Evolutionary conservation across 2,113 vertebrate species (phyloP).

Genomic region (Rana temporaria): DNA sequence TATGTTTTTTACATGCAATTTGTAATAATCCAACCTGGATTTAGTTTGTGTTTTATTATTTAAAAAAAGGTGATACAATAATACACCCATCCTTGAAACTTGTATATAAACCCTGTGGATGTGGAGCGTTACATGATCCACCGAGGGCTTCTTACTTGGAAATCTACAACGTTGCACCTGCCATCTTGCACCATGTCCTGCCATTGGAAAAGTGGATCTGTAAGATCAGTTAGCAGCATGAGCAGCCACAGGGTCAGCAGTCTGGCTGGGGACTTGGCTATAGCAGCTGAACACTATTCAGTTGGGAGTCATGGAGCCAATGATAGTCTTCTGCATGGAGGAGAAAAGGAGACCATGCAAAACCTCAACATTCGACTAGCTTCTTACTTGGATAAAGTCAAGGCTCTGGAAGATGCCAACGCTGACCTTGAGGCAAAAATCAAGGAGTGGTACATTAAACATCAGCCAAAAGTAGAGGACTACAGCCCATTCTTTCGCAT

Average conservation of each 20-base stretch:
- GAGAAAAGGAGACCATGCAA: slow-evolving; percentile 73
- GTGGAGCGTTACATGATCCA: slow-evolving; percentile 17
- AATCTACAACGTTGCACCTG: neutral
- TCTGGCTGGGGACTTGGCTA: slow-evolving; percentile 23
- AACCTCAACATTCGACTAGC: slow-evolving; percentile 76
- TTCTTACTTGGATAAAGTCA: slow-evolving; percentile 68
- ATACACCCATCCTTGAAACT: neutral
- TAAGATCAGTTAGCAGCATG: slow-evolving; percentile 21
- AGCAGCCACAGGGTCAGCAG: slow-evolving; percentile 21
- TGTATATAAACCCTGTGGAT: slow-evolving; percentile 14
- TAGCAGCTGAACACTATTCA: slow-evolving; percentile 22
- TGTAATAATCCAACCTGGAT: slow-evolving; percentile 41
- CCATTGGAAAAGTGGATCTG: slow-evolving; percentile 49
- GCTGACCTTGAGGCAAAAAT: slow-evolving; percentile 57
- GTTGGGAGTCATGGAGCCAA: slow-evolving; percentile 46
- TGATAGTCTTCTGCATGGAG: slow-evolving; percentile 66
- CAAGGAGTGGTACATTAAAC: slow-evolving; percentile 50
- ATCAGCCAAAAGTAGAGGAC: slow-evolving; percentile 65
- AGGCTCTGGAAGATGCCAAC: slow-evolving; percentile 57
- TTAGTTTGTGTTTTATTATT: slow-evolving; percentile 24
- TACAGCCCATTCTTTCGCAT: slow-evolving; percentile 72
- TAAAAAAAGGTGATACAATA: neutral
- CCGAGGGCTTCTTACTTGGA: neutral
- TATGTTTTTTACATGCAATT: slow-evolving; percentile 28
- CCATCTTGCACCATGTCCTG: slow-evolving; percentile 23